Conservation (phyloP, 2,113 vertebrate species). For the Xenus cinereus region DNA sequence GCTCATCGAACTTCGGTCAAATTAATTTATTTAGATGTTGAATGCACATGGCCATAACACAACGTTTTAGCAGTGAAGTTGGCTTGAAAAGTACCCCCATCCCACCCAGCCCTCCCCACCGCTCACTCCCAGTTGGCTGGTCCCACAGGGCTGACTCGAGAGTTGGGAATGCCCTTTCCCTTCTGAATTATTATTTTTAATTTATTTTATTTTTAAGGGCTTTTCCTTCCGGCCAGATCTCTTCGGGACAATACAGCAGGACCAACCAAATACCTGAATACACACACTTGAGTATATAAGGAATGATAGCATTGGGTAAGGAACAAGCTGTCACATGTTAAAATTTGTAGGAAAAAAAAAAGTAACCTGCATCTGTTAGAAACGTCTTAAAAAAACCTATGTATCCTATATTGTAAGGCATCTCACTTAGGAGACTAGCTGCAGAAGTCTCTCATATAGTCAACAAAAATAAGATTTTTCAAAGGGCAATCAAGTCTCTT, state of each 20-base stretch:
- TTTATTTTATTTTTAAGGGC: neutral
- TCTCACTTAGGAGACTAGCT: neutral
- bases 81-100: neutral
- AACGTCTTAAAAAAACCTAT: neutral
- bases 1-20: neutral
- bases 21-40: neutral
- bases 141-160: neutral
- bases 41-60: fast-evolving
- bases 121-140: neutral
- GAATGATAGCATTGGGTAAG: neutral
- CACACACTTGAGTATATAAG: neutral
- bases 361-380: neutral
- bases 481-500: neutral
- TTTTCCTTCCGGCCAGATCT: neutral
- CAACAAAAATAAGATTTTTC: neutral
- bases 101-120: neutral
- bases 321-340: neutral
- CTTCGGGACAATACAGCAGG: neutral
- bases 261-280: neutral
- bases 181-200: neutral
- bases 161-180: fast-evolving
- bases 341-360: neutral
- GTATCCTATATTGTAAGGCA: neutral
- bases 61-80: neutral
- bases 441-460: neutral